These are phyloP conservation scores for Meriones unguiculatus DNA, from an alignment of 2,113 vertebrate genomes.

Conservation along the genomic window DNA sequence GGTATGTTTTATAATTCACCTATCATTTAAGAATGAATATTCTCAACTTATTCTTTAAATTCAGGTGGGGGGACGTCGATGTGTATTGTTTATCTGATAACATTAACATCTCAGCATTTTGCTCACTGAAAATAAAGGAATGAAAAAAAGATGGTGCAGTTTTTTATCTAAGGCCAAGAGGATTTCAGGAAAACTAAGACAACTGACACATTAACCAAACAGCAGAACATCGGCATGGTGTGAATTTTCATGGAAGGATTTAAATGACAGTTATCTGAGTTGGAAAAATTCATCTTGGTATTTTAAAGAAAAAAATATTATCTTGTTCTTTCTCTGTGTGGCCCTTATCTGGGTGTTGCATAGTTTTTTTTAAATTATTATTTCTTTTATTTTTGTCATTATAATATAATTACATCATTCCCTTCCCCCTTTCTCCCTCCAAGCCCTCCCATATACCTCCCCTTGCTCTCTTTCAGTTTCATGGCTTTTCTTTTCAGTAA, in stretches of 20 bases:
- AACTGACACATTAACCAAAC: conserved; percentile 7
- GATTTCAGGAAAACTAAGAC: not conserved
- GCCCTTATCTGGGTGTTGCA: not conserved
- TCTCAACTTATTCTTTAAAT: not conserved
- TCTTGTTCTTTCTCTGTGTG: not conserved
- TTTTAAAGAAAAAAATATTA: conserved; percentile 43
- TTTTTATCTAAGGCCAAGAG: conserved; percentile 25
- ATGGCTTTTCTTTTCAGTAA: not conserved
- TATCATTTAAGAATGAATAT: conserved; percentile 13
- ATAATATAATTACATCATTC: not conserved
- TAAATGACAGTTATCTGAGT: conserved; percentile 27
- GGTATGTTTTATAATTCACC: not conserved
- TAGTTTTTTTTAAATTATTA: not conserved
- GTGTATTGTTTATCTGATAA: not conserved
- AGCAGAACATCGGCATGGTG: not conserved
- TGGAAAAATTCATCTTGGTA: not conserved
- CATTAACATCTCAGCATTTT: conserved; percentile 32
- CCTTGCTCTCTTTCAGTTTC: not conserved
- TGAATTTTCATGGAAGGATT: not conserved
- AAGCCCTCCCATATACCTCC: not conserved
- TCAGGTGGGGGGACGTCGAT: not conserved
- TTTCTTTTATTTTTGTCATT: not conserved
- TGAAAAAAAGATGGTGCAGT: not conserved
- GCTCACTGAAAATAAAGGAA: conserved; percentile 17
- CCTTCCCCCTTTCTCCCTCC: not conserved